Conservation (phyloP, 2,888 invertebrate genomes). For the Tryphoninae sp. region DNA sequence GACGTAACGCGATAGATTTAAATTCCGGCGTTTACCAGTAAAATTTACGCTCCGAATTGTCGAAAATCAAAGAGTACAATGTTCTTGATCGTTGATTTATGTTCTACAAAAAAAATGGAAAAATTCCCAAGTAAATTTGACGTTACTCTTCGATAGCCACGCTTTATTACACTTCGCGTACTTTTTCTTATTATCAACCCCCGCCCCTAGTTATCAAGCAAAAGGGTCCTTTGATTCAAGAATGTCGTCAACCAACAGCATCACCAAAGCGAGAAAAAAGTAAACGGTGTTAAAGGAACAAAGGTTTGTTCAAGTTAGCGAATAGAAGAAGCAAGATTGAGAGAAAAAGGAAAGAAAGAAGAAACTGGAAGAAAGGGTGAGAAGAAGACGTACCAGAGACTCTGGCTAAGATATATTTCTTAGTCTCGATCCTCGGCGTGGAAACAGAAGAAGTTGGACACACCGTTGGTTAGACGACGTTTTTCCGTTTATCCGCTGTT, state of each 20-base stretch:
- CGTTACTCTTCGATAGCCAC: background rate
- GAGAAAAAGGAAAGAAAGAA: background rate
- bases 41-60: too few species aligned
- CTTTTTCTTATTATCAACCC: background rate
- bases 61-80: background rate
- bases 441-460: slow-evolving; percentile 44
- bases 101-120: background rate
- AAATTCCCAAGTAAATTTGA: slow-evolving; percentile 32
- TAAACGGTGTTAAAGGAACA: slow-evolving; percentile 44
- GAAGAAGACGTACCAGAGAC: slow-evolving; percentile 8
- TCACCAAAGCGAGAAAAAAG: background rate
- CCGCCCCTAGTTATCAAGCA: slow-evolving; percentile 25
- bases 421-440: slow-evolving; percentile 40
- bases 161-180: background rate
- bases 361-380: background rate
- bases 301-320: slow-evolving; percentile 25
- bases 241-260: background rate
- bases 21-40: too few species aligned
- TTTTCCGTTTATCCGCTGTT: slow-evolving; percentile 35
- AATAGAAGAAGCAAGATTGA: slow-evolving; percentile 26
- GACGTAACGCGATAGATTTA: too few species aligned
- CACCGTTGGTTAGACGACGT: slow-evolving; percentile 12
- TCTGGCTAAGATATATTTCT: slow-evolving; percentile 53
- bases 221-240: slow-evolving; percentile 26
- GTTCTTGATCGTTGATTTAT: background rate